Evolutionary conservation across 2,797 vertebrate genomes (phyloP).

Genomic region (Cynodonichthys magdalenae): DNA sequence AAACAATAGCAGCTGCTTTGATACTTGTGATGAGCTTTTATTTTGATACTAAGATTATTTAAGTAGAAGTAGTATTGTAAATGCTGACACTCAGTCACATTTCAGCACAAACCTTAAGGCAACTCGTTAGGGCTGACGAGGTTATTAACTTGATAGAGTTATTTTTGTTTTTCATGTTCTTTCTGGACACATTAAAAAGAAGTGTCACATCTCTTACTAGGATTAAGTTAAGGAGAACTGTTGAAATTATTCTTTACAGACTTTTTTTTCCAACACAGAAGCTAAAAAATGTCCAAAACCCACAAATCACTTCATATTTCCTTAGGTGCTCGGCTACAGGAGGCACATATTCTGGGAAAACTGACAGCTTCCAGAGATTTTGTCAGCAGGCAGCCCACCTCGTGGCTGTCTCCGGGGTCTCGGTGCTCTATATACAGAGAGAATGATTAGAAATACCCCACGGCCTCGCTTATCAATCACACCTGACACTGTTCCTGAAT

Average conservation of each 20-base stretch:
- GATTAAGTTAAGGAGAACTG: no score
- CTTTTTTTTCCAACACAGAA: background rate
- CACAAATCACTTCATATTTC: background rate
- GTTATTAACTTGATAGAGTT: no score
- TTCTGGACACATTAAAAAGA: no score
- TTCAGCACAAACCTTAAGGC: no score
- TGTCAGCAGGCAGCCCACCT: constrained; percentile 4
- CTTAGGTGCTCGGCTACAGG: constrained; percentile 1
- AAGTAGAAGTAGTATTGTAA: no score
- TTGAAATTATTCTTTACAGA: background rate
- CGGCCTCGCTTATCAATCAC: constrained; percentile 9
- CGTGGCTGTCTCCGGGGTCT: constrained; percentile 1
- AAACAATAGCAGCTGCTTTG: no score
- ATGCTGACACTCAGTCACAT: no score
- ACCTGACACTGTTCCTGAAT: constrained; percentile 3
- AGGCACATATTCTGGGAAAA: background rate
- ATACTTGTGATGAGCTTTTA: no score
- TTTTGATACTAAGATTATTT: no score
- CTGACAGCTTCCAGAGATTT: constrained; percentile 1
- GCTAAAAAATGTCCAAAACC: background rate
- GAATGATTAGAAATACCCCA: constrained; percentile 5
- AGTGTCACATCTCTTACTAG: constrained; percentile 5
- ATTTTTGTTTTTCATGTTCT: no score
- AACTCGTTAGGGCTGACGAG: no score
- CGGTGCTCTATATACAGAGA: background rate